Percentiles rank a stretch among this genome's conserved stretches.
Evolutionary conservation across 2,797 vertebrate species (phyloP).

Genomic region (Cephalopachus bancanus): DNA sequence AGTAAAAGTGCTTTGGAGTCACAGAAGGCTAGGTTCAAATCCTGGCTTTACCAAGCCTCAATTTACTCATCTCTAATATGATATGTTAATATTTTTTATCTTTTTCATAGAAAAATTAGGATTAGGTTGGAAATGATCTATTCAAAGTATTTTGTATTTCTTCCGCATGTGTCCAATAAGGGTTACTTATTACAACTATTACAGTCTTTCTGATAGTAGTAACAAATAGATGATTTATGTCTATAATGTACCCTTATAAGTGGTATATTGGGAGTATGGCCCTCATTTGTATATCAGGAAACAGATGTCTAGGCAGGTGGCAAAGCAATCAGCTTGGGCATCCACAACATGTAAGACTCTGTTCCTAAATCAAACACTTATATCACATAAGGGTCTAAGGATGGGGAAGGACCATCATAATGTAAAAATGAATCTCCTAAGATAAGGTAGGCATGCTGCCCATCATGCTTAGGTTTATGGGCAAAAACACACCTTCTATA

Average conservation of each 20-base stretch:
- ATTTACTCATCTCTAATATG: not conserved
- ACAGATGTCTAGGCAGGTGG: not conserved
- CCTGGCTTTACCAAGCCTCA: not conserved
- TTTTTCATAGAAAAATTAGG: conserved; percentile 28
- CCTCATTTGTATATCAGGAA: not conserved
- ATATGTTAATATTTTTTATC: not conserved
- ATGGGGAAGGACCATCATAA: not conserved
- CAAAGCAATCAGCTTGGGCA: not conserved
- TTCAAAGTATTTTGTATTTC: conserved; percentile 1
- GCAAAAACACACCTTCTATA: not conserved
- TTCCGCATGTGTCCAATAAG: not conserved
- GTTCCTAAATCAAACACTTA: not conserved
- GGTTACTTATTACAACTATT: not conserved
- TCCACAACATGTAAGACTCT: not conserved
- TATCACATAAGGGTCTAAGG: not conserved
- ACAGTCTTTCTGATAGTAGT: not conserved
- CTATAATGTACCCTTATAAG: not conserved
- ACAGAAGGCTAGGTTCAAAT: conserved; percentile 20
- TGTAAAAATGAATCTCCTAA: too few relatives aligned
- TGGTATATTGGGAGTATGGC: not conserved
- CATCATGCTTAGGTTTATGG: not conserved
- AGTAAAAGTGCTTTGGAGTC: not conserved
- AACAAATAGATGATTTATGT: not conserved
- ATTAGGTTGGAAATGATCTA: not conserved
- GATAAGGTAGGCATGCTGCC: not conserved